Conservation (phyloP, 2,888 invertebrate species). For the Glaucopsyche alexis region DNA sequence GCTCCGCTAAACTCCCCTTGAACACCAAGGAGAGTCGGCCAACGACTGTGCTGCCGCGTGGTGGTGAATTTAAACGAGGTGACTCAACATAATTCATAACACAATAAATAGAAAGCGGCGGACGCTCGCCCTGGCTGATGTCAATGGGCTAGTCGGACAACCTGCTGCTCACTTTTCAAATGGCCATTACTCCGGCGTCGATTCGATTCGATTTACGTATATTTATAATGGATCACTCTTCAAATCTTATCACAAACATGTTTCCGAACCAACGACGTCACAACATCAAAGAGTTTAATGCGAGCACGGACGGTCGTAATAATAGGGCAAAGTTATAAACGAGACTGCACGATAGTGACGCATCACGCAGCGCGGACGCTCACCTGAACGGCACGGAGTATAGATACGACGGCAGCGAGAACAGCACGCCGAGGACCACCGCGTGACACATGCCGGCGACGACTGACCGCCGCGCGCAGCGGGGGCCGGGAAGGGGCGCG, state of each 20-base stretch:
- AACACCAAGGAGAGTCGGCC: not conserved
- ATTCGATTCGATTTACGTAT: not conserved
- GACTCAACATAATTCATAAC: constrained; percentile 21
- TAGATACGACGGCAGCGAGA: constrained; percentile 69
- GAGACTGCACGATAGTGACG: constrained; percentile 27
- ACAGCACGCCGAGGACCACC: constrained; percentile 68
- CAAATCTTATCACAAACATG: constrained; percentile 14
- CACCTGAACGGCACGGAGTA: constrained; percentile 74
- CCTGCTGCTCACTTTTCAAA: not conserved
- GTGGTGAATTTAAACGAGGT: constrained; percentile 3
- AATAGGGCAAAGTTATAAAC: constrained; percentile 17
- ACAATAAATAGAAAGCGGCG: constrained; percentile 24
- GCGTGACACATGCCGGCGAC: constrained; percentile 67
- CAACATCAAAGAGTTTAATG: constrained; percentile 18
- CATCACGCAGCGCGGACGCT: constrained; percentile 44
- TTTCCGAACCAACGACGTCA: constrained; percentile 35
- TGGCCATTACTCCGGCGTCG: not conserved
- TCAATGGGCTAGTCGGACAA: not conserved
- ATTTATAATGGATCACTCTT: not conserved
- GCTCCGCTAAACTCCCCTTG: not conserved
- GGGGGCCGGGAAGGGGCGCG: constrained; percentile 30
- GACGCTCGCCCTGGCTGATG: not conserved
- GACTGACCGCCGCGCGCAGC: constrained; percentile 40
- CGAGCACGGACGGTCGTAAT: constrained; percentile 23
- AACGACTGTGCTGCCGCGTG: constrained; percentile 1